Percentiles rank a stretch among this genome's conserved stretches.
Conservation (phyloP, 2,888 invertebrate genomes). For the Xanthorhoe designata region DNA sequence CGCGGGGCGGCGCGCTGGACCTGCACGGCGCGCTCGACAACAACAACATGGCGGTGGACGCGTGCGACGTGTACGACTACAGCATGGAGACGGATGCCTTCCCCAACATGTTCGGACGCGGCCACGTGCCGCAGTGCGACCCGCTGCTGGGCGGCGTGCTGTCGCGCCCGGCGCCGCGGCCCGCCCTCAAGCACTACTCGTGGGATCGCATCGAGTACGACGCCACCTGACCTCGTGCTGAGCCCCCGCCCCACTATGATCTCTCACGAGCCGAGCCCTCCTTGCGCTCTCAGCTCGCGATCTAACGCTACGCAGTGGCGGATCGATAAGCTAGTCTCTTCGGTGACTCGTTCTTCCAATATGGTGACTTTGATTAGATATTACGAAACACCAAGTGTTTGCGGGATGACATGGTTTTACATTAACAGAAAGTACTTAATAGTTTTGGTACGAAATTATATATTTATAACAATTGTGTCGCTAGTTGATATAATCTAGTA, state of each 20-base stretch:
- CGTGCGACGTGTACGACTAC: conserved; percentile 70
- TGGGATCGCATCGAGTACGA: conserved; percentile 93
- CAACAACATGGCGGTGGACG: conserved; percentile 69
- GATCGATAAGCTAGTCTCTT: conserved; percentile 66
- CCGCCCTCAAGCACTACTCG: conserved; percentile 87
- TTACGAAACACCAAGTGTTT: conserved; percentile 76
- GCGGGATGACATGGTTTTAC: conserved; percentile 60
- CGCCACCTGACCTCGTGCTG: conserved; percentile 80
- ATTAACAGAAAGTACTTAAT: conserved; percentile 73
- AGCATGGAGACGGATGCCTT: conserved; percentile 76
- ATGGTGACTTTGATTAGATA: conserved; percentile 62
- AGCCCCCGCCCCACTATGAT: conserved; percentile 50
- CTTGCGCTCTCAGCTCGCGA: conserved; percentile 15
- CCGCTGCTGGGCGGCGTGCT: conserved; percentile 89
- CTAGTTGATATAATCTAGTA: conserved; percentile 65
- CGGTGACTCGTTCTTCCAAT: conserved; percentile 72
- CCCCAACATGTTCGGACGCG: conserved; percentile 79
- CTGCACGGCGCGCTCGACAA: conserved; percentile 87
- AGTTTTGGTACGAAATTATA: conserved; percentile 62
- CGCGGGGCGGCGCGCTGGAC: conserved; percentile 67
- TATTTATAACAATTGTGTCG: conserved; percentile 61
- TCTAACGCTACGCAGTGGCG: conserved; percentile 59
- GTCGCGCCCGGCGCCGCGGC: conserved; percentile 86
- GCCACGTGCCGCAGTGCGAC: conserved; percentile 87
- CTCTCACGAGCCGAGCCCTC: conserved; percentile 44